Evolutionary conservation across 2,113 vertebrate genomes (phyloP), one percentile per base, ranked within the genome.

Genomic region (Lepidothrix coronata): DNA sequence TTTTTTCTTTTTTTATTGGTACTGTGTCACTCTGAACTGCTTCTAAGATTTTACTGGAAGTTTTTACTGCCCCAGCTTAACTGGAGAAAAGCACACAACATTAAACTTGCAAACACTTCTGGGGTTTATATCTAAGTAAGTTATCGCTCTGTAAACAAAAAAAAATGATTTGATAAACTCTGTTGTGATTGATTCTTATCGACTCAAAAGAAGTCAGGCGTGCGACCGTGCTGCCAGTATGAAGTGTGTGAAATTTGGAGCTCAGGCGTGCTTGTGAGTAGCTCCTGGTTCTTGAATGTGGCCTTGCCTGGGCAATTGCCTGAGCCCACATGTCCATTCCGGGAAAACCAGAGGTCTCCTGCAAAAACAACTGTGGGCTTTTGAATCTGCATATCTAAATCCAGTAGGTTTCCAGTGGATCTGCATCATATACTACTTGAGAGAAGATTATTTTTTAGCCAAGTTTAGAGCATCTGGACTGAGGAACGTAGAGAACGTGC

Each of bases 401-500:
- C 46, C 68, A 35, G 20, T 57, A 46, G 0, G 0, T 79, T 71
- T 71, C 61, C 23, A 58, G 22, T 46, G 46, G 57, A 81, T 74
- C n/a, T 63, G 48, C 4, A 5, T 51, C 22, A 18, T 31, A 59
- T 11, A 39, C 11, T 11, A 7, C 67, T 28, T 51, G 52, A 41
- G 55, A 57, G n/a, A 88, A 72, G 48, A 41, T 52, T 71, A 62
- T 85, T 54, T 74, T 51, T 52, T 73, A 90, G 31, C 14, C 30
- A 28, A 5, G 11, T 83, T 88, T 41, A 82, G 44, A 73, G 37
- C 15, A 5, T 71, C 77, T 63, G 37, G 27, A 8, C 43, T 55
- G 49, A 20, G 24, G 21, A 72, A 68, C 0, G 0, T 9, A 12
- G 81, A 59, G n/a, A 59, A 7, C 0, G 0, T 33, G 43, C 46